phyloP scores from a whole-genome alignment of 2,113 vertebrate genomes.

The Meriones unguiculatus region DNA sequence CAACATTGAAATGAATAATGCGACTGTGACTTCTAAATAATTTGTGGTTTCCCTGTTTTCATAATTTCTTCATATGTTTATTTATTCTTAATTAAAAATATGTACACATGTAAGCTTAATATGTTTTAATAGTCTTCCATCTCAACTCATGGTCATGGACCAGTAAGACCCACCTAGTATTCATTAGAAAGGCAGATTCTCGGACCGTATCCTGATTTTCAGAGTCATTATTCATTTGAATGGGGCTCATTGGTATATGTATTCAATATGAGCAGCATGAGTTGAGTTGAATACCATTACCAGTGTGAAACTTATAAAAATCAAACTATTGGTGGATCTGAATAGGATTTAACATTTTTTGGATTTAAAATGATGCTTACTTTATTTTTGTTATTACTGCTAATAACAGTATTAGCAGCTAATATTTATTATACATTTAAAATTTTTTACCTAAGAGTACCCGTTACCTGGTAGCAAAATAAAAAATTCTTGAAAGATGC shows the following conservation, averaged over 20 bases:
- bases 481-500: conserved; percentile 36
- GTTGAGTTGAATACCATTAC: not conserved
- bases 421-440: conserved; percentile 27
- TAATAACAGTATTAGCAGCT: not conserved
- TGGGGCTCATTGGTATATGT: not conserved
- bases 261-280: not conserved
- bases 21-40: conserved; percentile 15
- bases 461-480: conserved; percentile 54
- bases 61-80: not conserved
- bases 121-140: not conserved
- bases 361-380: conserved; percentile 1
- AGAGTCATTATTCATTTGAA: not conserved
- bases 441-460: not conserved
- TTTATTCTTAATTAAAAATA: conserved; percentile 35
- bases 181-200: conserved; percentile 7
- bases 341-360: conserved; percentile 26
- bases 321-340: not conserved
- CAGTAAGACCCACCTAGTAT: not conserved
- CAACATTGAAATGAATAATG: not conserved
- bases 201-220: not conserved
- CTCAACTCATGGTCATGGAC: not conserved
- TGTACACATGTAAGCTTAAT: not conserved
- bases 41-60: conserved; percentile 30
- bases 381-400: conserved; percentile 3
- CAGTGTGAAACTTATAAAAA: not conserved